Base-by-base conservation (phyloP, 2,113 vertebrate species). In the Lophotis ruficrista region DNA sequence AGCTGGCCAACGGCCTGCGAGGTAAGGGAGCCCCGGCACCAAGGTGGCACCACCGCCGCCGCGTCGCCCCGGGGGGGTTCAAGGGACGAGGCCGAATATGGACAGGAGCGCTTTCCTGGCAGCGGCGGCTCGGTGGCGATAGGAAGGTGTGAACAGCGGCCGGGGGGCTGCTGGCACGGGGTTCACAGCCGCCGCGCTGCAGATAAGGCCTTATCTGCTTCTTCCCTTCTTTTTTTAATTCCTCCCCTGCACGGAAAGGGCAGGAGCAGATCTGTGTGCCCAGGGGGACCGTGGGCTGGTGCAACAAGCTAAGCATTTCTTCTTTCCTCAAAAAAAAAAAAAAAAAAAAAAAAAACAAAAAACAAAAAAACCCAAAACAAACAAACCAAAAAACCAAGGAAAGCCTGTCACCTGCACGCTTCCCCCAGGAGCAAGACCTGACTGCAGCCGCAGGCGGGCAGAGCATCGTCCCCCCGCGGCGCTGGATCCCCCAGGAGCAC, bases 11-110 rank as follows among this genome's bases (percentile, higher is more conserved):
- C 3, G 33, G 94, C 24, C 80, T 97, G 20, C 69, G 90, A 86
- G 98, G 98, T 98, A 96, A 96, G 98, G 14, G n/a, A 43, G 3
- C 45, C 45, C 35, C 2, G 8, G 24, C 25, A 51, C 56, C 0
- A 22, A 14, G 19, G 24, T 4, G 24, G 60, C 77, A 23, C 47
- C 77, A 23, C 47, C 3, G 2, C 50, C 23, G 6, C 51, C 4
- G 0, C 12, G 1, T 15, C 64, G 21, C 50, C 50, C 43, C 2
- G 28, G 61, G 35, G 22, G 58, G 27, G 37, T 4, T 27, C 2
- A 2, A 54, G 62, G 57, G 8, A 2, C 2, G 20, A 43, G n/a
- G 53, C 78, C 45, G 13, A 19, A 51, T 73, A 78, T 54, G 28
- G 90, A 38, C 83, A 15, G 14, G 3, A 53, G 31, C 10, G 2